Base-by-base conservation (phyloP, 2,797 vertebrate species). In the Arnoldichthys spilopterus region DNA sequence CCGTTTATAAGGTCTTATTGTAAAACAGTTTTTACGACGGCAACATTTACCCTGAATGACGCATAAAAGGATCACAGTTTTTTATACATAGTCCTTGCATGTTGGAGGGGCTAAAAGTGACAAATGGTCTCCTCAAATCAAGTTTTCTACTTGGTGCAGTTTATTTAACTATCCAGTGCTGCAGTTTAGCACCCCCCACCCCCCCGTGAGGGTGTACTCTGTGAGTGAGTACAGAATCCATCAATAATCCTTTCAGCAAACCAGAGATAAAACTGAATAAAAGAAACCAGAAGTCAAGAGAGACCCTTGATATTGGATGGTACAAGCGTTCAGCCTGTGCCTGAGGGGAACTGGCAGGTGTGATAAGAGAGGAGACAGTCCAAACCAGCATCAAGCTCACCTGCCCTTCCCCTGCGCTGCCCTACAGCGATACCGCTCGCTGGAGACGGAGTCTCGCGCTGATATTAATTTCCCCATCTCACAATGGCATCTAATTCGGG, bases 391-490 rank as follows among this genome's bases (percentile, higher is more conserved):
- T 53, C 78, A 43, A 75, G 28, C 73, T 53, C 16, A 22, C 49
- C 30, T 30, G 28, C 28, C 32, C 28, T 20, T 59, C 7, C 32
- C 53, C 11, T 15, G 16, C 58, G 4, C 43, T 74, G 78, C 26
- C 18, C 61, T 53, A 24, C 20, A 26, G 40, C 26, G 20, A 71
- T 45, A 45, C 28, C 24, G 20, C 30, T 62, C 24, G 15, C 56
- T 59, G 56, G 26, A 56, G 53, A 24, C 9, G 34, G 72, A 62
- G 30, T 58, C 40, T 32, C 26, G 1, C 40, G 32, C 56, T 53
- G 11, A 69, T 70, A 63, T 51, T 66, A 81, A 76, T 26, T 58
- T 78, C 43, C 7, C 37, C 74, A 32, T 69, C 47, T 72, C 69
- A 22, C 30, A 43, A 26, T 40, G 40, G 28, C 37, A 66, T 83